Evolutionary conservation across 2,888 invertebrate species (phyloP), one percentile per base, ranked within the genome.

Genomic region (Himalopsyche anomala): DNA sequence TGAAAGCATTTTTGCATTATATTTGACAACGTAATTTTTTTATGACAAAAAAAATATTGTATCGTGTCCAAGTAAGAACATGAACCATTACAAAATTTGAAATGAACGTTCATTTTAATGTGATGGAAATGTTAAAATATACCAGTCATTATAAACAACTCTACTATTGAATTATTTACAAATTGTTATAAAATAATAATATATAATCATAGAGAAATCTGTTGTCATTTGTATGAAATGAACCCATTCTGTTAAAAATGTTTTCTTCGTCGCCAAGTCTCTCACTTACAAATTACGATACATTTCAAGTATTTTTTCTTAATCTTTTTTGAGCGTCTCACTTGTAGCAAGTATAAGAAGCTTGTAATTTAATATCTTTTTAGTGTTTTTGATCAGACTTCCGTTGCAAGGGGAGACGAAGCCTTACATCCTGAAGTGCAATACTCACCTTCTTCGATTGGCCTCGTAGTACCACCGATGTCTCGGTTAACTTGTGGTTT

Each of bases 321-420:
- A 74, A 74, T 74, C 74, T 74, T 74, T 74, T 38, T 74, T 74
- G 74, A 74, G 28, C 74, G 74, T 19, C 36, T 74, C 74, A 74
- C 74, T 74, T 74, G 36, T 15, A 74, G 74, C 38, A 12, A 15
- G 74, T 74, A 38, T 74, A 74, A 38, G 74, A 74, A 74, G 74
- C 74, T 38, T 74, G 74, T 74, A 74, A 74, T 15, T 38, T 38
- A 36, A 74, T 74, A 74, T 38, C 74, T 74, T 74, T 74, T 74
- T 36, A 38, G 15, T 74, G 74, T 38, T 36, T 74, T 74, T 38
- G 74, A 74, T 74, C 74, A 74, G 38, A 74, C 38, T 74, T 74
- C 74, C 74, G 74, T 15, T 74, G 38, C 74, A 74, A 74, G 38
- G 36, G 74, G 74, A 74, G 74, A 74, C 15, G 74, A 74, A 74